These are phyloP conservation scores for Reticulitermes lucifugus DNA, from an alignment of 2,888 invertebrate genomes.

Conservation along the genomic window DNA sequence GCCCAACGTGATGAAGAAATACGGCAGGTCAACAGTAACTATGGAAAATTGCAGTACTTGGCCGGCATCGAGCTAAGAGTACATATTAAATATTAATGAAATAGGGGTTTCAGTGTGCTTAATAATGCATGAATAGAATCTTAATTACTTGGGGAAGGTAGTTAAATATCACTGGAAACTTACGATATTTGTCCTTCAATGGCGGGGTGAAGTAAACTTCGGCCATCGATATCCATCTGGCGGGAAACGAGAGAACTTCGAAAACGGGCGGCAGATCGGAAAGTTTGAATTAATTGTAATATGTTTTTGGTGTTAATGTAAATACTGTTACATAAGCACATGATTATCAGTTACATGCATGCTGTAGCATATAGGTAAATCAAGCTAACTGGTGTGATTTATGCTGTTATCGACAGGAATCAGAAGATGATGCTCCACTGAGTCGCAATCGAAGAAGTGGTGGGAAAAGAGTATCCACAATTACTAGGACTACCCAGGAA, in stretches of 20 bases:
- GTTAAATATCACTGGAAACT: slow-evolving; percentile 56
- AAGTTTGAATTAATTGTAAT: not conserved
- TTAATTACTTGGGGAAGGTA: slow-evolving; percentile 37
- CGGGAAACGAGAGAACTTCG: slow-evolving; percentile 54
- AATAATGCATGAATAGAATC: not conserved
- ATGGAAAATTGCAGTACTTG: slow-evolving; percentile 32
- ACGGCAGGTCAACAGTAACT: slow-evolving; percentile 49
- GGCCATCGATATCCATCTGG: slow-evolving; percentile 54
- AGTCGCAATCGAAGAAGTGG: slow-evolving; percentile 58
- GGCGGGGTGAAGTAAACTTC: slow-evolving; percentile 55
- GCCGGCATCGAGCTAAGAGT: slow-evolving; percentile 17
- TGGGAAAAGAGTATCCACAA: slow-evolving; percentile 65
- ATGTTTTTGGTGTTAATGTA: not conserved
- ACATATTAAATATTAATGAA: slow-evolving; percentile 3
- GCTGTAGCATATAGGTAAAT: no score
- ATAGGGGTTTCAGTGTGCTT: not conserved
- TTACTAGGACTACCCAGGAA: slow-evolving; percentile 66
- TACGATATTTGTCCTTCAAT: slow-evolving; percentile 61
- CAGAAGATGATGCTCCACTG: slow-evolving; percentile 42
- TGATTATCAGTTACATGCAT: not conserved
- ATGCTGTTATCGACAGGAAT: slow-evolving; percentile 32
- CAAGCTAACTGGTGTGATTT: no score
- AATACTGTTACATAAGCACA: not conserved
- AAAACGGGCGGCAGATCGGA: slow-evolving; percentile 51
- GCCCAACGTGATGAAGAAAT: slow-evolving; percentile 54